These are phyloP conservation scores for Diaperis boleti DNA, from an alignment of 2,888 invertebrate genomes.

Conservation along the genomic window DNA sequence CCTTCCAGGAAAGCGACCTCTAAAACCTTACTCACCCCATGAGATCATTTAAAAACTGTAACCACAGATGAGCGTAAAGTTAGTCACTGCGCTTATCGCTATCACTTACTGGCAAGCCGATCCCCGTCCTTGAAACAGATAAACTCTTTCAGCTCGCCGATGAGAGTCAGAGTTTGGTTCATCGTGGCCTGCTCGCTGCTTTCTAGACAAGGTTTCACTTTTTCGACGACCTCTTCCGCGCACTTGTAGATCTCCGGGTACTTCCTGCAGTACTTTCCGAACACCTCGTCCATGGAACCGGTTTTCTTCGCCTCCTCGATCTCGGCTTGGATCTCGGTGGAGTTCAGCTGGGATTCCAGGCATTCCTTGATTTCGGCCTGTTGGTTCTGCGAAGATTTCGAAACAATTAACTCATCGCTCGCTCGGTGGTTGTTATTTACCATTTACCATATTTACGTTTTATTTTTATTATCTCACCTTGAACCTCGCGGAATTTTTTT, in stretches of 20 bases:
- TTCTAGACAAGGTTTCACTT: slow-evolving; percentile 67
- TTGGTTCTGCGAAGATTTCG: slow-evolving; percentile 25
- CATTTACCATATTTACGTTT: neutral
- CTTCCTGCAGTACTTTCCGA: slow-evolving; percentile 69
- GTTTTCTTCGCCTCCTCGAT: slow-evolving; percentile 68
- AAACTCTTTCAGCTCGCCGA: slow-evolving; percentile 67
- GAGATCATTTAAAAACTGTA: no score
- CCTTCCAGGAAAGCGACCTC: no score
- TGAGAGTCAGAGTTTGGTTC: slow-evolving; percentile 65
- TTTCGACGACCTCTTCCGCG: slow-evolving; percentile 63
- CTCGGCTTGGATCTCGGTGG: slow-evolving; percentile 64
- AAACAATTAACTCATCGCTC: no score
- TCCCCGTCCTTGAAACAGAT: slow-evolving; percentile 71
- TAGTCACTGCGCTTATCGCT: neutral
- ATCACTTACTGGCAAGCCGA: slow-evolving; percentile 69
- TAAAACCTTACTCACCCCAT: no score
- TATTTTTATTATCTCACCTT: neutral
- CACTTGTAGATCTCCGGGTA: slow-evolving; percentile 65
- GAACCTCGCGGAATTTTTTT: no score
- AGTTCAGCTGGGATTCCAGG: slow-evolving; percentile 62
- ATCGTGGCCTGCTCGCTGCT: slow-evolving; percentile 64
- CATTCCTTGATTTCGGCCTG: slow-evolving; percentile 58
- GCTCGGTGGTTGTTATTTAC: neutral
- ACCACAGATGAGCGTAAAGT: no score
- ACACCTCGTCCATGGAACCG: slow-evolving; percentile 70